These are phyloP conservation scores for Gymnosoma rotundatum DNA, from an alignment of 2,888 invertebrate species.

Conservation along the genomic window DNA sequence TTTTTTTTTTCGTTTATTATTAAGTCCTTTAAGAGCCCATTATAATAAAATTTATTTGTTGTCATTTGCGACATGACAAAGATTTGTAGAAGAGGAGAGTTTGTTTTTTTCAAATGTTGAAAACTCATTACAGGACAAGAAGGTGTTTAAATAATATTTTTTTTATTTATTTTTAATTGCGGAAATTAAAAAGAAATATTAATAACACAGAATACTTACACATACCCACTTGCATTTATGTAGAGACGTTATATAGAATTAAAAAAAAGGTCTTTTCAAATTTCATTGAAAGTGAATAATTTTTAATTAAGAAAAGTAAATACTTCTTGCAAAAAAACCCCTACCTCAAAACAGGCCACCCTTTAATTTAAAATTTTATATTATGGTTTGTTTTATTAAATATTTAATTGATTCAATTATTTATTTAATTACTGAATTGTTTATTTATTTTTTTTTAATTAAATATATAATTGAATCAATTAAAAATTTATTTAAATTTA, in stretches of 20 bases:
- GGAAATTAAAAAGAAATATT: slow-evolving; percentile 23
- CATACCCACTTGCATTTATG: background rate
- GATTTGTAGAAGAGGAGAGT: background rate
- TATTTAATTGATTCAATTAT: too few species aligned
- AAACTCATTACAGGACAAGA: slow-evolving; percentile 47
- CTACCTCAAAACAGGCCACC: too few species aligned
- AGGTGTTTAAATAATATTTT: slow-evolving; percentile 50
- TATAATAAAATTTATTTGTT: slow-evolving; percentile 60
- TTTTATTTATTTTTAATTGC: slow-evolving; percentile 13
- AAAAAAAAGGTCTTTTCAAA: slow-evolving; percentile 10
- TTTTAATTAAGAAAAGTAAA: background rate
- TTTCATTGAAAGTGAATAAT: background rate
- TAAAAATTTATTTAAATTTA: too few species aligned
- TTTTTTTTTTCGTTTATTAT: slow-evolving; percentile 36
- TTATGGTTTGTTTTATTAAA: too few species aligned
- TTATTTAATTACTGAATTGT: too few species aligned
- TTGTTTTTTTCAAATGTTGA: slow-evolving; percentile 57
- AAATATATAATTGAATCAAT: too few species aligned
- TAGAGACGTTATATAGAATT: too few species aligned
- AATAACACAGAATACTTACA: background rate
- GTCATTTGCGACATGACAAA: slow-evolving; percentile 3
- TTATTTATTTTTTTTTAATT: too few species aligned
- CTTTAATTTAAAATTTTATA: too few species aligned
- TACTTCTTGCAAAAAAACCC: too few species aligned
- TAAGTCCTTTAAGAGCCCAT: slow-evolving; percentile 50